Conservation (phyloP, 2,888 invertebrate species). For the Archips xylosteana region DNA sequence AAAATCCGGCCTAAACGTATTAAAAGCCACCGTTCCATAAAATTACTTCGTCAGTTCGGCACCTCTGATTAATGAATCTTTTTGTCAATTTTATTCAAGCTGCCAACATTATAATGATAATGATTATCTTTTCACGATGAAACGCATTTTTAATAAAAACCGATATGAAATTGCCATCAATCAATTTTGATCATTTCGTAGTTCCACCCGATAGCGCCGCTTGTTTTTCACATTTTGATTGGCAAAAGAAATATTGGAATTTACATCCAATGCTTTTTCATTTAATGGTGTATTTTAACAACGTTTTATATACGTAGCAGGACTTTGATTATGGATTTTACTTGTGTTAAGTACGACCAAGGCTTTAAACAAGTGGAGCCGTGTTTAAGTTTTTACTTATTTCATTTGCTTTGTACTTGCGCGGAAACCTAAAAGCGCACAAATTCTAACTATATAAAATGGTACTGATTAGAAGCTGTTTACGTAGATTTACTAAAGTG, state of each 20-base stretch:
- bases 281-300: background rate
- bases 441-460: background rate
- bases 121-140: slow-evolving; percentile 20
- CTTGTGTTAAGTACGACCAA: too few relatives aligned
- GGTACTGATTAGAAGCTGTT: background rate
- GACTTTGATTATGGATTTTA: background rate
- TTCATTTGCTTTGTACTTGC: too few relatives aligned
- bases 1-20: background rate
- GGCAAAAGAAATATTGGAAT: background rate
- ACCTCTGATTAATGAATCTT: slow-evolving; percentile 38
- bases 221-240: slow-evolving; percentile 6
- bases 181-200: slow-evolving; percentile 6
- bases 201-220: slow-evolving; percentile 1
- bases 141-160: slow-evolving; percentile 7
- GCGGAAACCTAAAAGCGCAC: background rate
- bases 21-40: slow-evolving; percentile 28
- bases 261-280: background rate
- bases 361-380: too few relatives aligned
- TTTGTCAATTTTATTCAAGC: slow-evolving; percentile 35
- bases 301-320: background rate
- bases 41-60: slow-evolving; percentile 30
- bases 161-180: slow-evolving; percentile 1
- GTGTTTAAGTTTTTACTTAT: too few relatives aligned
- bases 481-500: background rate
- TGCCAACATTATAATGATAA: slow-evolving; percentile 29